phyloP scores from a whole-genome alignment of 2,888 invertebrate species.

The Thumatha senex region DNA sequence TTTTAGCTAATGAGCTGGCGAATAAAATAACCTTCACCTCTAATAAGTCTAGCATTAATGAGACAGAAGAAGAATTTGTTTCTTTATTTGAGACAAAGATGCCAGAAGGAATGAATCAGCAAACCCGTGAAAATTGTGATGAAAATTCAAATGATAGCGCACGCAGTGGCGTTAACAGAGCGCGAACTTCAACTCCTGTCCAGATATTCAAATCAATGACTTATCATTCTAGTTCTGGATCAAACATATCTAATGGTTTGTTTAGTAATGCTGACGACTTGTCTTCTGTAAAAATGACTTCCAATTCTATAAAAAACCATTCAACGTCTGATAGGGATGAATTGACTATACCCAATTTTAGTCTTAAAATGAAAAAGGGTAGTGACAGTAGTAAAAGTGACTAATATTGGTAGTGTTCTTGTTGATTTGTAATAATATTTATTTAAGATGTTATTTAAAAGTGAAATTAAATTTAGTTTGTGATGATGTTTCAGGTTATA shows the following conservation, averaged over 20 bases:
- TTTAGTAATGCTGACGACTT: conserved; percentile 82
- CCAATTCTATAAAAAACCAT: conserved; percentile 69
- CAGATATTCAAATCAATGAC: conserved; percentile 72
- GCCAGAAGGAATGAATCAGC: conserved; percentile 67
- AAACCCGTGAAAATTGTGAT: conserved; percentile 39
- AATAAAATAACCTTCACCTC: conserved; percentile 71
- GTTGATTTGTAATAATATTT: conserved; percentile 23
- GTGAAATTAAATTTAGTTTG: conserved; percentile 16
- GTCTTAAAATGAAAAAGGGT: conserved; percentile 65
- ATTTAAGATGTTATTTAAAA: conserved; percentile 21
- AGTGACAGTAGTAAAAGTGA: conserved; percentile 71
- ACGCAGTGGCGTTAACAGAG: conserved; percentile 55
- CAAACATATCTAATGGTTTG: conserved; percentile 72
- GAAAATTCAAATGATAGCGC: conserved; percentile 56
- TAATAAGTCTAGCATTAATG: conserved; percentile 56
- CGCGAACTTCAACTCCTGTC: conserved; percentile 85
- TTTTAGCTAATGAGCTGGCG: conserved; percentile 68
- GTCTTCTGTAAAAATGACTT: conserved; percentile 80
- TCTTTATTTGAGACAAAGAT: conserved; percentile 74
- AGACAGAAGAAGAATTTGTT: conserved; percentile 64
- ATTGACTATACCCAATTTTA: conserved; percentile 75
- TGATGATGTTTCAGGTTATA: conserved; percentile 24
- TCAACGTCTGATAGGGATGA: conserved; percentile 78
- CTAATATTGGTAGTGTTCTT: conserved; percentile 38
- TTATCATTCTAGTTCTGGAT: conserved; percentile 75